Evolutionary conservation across 1,140 invertebrate species (phyloP), one percentile per base, ranked within the genome.

Genomic region (Calosoma granatense): DNA sequence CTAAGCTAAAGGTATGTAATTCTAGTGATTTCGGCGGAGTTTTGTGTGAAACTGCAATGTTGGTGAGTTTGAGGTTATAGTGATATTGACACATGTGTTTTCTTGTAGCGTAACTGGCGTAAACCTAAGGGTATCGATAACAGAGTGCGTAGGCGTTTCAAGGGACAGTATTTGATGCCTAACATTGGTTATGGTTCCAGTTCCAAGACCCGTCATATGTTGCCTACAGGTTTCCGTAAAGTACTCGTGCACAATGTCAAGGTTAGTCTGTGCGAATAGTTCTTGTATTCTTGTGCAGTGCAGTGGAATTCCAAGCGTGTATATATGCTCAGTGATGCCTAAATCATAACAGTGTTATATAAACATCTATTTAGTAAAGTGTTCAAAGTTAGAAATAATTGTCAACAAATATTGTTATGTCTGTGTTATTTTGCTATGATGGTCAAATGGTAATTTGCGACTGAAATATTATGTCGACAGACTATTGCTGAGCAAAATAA

Each of bases 61-160:
- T 26, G 54, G 30, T 17, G 43, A 56, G 2, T 21, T 56, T 59
- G 22, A 36, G 4, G 19, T 36, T 21, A 47, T 39, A 55, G n/a
- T n/a, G n/a, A n/a, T n/a, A n/a, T n/a, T 20, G 14, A 36, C 22
- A 51, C 22, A 26, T 56, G 51, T 65, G 57, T 63, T 69, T 66
- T 67, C 62, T 70, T 78, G 41, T 66, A 88, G 84, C 74, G 81
- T 59, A 91, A 86, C 78, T 95, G 92, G 92, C 80, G 92, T 64
- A 94, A 92, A 76, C 92, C 92, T 0, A 92, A 92, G 72, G 68
- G 97, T 96, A 99, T 99, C 80, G 97, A 99, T 77, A 99, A 99
- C 84, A 86, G 96, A 79, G 96, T 99, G 9, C 84, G 97, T 63
- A 87, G 97, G 69, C 83, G 94, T 63, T 99, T 99, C 79, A 99